Evolutionary conservation across 2,888 invertebrate species (phyloP).

Genomic region (Diadegma fenestrale): DNA sequence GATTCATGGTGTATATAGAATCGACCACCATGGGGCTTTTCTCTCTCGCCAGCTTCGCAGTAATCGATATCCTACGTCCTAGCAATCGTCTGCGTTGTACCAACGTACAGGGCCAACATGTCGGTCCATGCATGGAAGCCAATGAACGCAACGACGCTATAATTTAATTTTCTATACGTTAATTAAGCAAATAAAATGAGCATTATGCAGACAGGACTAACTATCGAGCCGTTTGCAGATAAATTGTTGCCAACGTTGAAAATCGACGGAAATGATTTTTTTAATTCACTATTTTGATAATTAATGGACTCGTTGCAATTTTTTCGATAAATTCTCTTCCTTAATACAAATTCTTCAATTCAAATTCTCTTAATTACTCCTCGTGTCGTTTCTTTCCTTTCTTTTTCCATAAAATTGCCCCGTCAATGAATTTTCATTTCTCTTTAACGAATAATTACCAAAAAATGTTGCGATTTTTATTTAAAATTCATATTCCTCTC

Average conservation of each 20-base stretch:
- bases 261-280: no score
- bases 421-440: constrained; percentile 6
- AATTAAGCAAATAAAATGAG: neutral
- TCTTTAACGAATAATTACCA: constrained; percentile 1
- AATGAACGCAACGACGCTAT: constrained; percentile 15
- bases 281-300: no score
- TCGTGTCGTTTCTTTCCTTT: neutral
- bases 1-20: constrained; percentile 2
- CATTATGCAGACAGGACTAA: neutral
- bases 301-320: no score
- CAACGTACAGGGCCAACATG: constrained; percentile 1
- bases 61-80: constrained; percentile 63
- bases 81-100: constrained; percentile 31
- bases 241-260: no score
- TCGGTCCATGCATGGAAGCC: constrained; percentile 30
- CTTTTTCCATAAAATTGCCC: neutral
- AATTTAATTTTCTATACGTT: neutral
- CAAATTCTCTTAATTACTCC: no score
- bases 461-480: neutral
- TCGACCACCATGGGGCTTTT: constrained; percentile 21
- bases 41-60: constrained; percentile 44
- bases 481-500: no score
- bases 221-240: neutral
- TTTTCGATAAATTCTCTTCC: no score
- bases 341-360: no score